Percentiles rank a stretch among this genome's conserved stretches.
Evolutionary conservation across 2,888 invertebrate genomes (phyloP).

Genomic region (Bembecia ichneumoniformis): DNA sequence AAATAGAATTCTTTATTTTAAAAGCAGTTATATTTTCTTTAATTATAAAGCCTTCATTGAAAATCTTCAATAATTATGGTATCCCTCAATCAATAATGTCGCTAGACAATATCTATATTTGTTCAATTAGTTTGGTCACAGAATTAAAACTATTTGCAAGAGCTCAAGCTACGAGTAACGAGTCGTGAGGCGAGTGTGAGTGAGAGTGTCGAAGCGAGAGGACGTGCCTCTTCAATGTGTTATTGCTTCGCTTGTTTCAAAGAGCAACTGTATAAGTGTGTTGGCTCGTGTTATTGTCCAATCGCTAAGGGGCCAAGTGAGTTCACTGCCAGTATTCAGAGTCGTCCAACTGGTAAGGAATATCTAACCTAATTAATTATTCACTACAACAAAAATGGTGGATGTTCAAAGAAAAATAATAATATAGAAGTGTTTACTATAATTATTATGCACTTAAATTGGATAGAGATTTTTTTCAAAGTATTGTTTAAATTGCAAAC

Average conservation of each 20-base stretch:
- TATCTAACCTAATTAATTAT: background rate
- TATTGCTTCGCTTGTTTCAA: background rate
- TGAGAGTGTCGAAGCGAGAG: constrained; percentile 33
- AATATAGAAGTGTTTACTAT: too few relatives aligned
- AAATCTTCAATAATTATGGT: too few relatives aligned
- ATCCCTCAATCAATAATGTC: too few relatives aligned
- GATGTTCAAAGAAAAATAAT: too few relatives aligned
- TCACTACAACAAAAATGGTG: too few relatives aligned
- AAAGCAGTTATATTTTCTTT: too few relatives aligned
- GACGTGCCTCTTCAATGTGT: constrained; percentile 25
- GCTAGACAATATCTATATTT: background rate
- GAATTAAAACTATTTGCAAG: background rate
- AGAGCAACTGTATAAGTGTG: background rate
- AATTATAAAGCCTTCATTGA: too few relatives aligned
- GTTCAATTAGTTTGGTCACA: background rate
- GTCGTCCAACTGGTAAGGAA: constrained; percentile 31
- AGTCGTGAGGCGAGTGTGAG: constrained; percentile 23
- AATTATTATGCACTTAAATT: too few relatives aligned
- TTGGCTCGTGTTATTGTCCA: constrained; percentile 19
- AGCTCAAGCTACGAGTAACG: background rate
- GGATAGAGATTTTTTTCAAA: too few relatives aligned
- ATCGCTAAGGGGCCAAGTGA: constrained; percentile 30
- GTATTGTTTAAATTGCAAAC: too few relatives aligned
- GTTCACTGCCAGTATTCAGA: constrained; percentile 48
- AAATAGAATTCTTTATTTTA: too few relatives aligned